Base-by-base conservation (phyloP, 2,888 invertebrate species). In the Catotricha subobsoleta region DNA sequence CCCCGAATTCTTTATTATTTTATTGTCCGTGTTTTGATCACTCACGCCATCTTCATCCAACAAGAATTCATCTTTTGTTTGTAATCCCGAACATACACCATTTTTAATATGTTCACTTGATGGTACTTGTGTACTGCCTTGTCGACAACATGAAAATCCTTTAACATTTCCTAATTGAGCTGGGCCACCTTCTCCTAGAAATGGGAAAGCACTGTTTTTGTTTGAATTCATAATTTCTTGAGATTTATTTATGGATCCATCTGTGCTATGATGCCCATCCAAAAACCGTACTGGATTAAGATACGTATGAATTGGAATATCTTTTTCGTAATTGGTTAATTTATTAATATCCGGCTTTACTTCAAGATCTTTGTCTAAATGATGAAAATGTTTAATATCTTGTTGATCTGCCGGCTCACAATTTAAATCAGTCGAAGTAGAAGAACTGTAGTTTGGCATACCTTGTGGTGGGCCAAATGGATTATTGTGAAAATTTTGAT, bases 61-160 rank as follows among this genome's bases (percentile, higher is more conserved):
- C 43, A 76, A 54, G 40, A 76, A 65, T 59, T 79, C 77, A 52
- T 78, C 79, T 62, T 74, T 73, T 40, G 77, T 77, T 57, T 77
- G 77, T 43, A 78, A 64, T 7, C 78, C 79, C 44, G 73, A 69
- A 53, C 80, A 80, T 36, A 75, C 76, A 20, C 79, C 80, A 41
- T 79, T 80, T 51, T 76, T 8, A 7, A 29, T 16, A 25, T 25
- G 33, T 8, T 34, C 27, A 15, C 13, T 15, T 5, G 16, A 19
- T 18, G 80, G 79, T 46, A 76, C 72, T 46, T 75, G 72, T 2
- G 74, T 78, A 3, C 80, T 76, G 19, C 79, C 80, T 56, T 77
- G 73, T 27, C 80, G 71, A 56, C 80, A 80, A 51, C 80, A 80
- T 49, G 80, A 74, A 44, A 76, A 76, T 8, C 80, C 80, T 35